Conservation (phyloP, 1,140 invertebrate genomes). For the Sesamia nonagrioides region DNA sequence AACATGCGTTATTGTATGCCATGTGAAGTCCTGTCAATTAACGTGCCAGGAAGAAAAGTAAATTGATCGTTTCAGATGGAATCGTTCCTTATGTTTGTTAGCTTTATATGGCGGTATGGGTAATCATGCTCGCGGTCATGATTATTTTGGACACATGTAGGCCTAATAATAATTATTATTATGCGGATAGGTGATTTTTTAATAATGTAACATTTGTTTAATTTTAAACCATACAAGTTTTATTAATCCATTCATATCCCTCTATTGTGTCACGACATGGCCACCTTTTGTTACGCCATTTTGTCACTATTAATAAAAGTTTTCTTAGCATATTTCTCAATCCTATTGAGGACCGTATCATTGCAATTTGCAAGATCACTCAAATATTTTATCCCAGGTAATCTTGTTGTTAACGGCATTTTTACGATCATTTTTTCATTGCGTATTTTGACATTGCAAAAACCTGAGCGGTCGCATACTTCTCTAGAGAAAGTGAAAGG, state of each 20-base stretch:
- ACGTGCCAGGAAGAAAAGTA: conserved; percentile 14
- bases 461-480: conserved; percentile 53
- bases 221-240: too few species aligned
- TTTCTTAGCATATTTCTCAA: too few species aligned
- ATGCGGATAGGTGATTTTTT: too few species aligned
- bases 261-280: too few species aligned
- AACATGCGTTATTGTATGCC: background rate
- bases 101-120: background rate
- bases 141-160: background rate
- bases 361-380: background rate
- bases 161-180: too few species aligned
- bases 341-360: too few species aligned
- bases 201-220: too few species aligned
- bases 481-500: conserved; percentile 64
- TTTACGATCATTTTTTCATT: conserved; percentile 23
- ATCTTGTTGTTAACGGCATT: conserved; percentile 7
- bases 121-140: too few species aligned
- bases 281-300: too few species aligned
- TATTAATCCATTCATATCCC: too few species aligned
- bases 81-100: conserved; percentile 8
- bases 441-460: conserved; percentile 48
- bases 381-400: conserved; percentile 3
- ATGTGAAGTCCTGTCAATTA: conserved; percentile 26
- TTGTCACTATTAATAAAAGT: too few species aligned
- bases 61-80: conserved; percentile 20